Conservation (phyloP, 2,113 vertebrate genomes). For the Chaetodon trifascialis region DNA sequence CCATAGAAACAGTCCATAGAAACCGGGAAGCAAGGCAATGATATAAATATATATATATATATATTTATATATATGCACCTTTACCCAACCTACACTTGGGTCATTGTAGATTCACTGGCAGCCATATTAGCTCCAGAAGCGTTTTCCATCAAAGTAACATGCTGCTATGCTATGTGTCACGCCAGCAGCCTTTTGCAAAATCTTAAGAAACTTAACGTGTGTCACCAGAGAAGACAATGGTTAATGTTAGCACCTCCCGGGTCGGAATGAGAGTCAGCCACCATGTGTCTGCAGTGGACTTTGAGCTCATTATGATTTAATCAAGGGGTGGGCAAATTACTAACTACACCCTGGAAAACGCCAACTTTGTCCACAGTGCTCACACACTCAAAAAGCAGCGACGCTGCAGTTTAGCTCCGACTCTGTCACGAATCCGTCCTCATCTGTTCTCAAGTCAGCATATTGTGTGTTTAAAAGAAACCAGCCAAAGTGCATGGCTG, state of each 20-base stretch:
- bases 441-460: neutral
- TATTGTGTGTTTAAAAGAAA: neutral
- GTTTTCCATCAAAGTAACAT: slow-evolving; percentile 30
- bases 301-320: slow-evolving; percentile 56
- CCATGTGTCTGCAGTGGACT: slow-evolving; percentile 46
- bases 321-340: slow-evolving; percentile 32
- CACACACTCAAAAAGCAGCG: neutral
- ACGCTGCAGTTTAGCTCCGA: neutral
- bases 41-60: neutral
- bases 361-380: slow-evolving; percentile 43
- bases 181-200: neutral
- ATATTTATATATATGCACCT: neutral
- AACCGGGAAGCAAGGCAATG: slow-evolving; percentile 21
- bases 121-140: slow-evolving; percentile 59
- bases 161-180: slow-evolving; percentile 16
- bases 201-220: slow-evolving; percentile 35
- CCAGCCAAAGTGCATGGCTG: neutral
- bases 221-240: slow-evolving; percentile 3
- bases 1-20: slow-evolving; percentile 76
- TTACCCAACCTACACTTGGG: slow-evolving; percentile 28
- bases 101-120: slow-evolving; percentile 46
- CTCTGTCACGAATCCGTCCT: neutral
- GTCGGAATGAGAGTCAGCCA: slow-evolving; percentile 44
- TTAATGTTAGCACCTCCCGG: slow-evolving; percentile 2
- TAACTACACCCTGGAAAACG: slow-evolving; percentile 41